These are phyloP conservation scores for Agonopterix heracliana DNA, from an alignment of 2,888 invertebrate species.

Conservation along the genomic window DNA sequence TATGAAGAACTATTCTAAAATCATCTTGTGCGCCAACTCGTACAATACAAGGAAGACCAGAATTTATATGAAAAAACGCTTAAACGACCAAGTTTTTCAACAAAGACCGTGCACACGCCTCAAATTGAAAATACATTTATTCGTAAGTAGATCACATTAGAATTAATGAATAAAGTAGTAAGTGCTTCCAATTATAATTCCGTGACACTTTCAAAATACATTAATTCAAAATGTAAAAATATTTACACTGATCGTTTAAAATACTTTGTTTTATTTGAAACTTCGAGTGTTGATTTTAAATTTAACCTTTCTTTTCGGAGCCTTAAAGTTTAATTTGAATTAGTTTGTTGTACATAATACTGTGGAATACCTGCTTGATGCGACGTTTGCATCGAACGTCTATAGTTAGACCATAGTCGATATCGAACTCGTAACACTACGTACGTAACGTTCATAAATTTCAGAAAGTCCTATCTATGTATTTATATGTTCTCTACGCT, in stretches of 20 bases:
- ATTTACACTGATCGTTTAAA: conserved; percentile 41
- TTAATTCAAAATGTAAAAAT: conserved; percentile 63
- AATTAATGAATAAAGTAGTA: conserved; percentile 50
- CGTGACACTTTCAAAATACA: conserved; percentile 60
- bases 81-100: conserved; percentile 56
- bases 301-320: conserved; percentile 9
- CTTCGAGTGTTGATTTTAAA: not conserved
- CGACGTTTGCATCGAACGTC: conserved; percentile 17
- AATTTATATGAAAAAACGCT: conserved; percentile 37
- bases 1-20: conserved; percentile 64
- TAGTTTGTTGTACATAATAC: conserved; percentile 17
- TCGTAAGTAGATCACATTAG: conserved; percentile 52
- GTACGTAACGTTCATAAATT: conserved; percentile 71
- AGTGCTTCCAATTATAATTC: conserved; percentile 55
- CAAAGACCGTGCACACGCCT: conserved; percentile 29
- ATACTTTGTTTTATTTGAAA: not conserved
- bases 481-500: conserved; percentile 44
- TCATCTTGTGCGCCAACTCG: conserved; percentile 66
- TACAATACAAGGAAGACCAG: conserved; percentile 66
- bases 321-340: not conserved
- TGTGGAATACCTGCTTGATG: conserved; percentile 30
- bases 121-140: conserved; percentile 38
- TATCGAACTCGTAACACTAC: conserved; percentile 52
- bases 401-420: conserved; percentile 16
- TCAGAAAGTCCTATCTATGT: conserved; percentile 70